phyloP scores from a whole-genome alignment of 2,888 invertebrate genomes.

The Autographa gamma region DNA sequence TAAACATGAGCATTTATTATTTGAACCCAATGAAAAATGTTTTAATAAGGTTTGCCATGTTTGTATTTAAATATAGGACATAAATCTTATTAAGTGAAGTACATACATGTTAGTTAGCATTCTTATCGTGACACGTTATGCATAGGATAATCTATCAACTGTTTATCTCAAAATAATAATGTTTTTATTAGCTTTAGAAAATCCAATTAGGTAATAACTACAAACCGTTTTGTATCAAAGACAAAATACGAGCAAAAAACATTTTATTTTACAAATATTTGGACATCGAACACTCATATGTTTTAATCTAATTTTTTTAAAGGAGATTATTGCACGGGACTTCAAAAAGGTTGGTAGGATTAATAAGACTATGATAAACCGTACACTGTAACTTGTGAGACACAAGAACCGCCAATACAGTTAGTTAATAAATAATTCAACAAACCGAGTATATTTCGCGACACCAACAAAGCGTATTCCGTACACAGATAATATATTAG shows the following conservation, averaged over 20 bases:
- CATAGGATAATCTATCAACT: constrained; percentile 18
- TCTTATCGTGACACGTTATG: constrained; percentile 20
- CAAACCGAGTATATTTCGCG: constrained; percentile 39
- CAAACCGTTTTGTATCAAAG: background rate
- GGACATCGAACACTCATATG: no score
- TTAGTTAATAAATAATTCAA: constrained; percentile 45
- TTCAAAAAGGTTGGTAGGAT: no score
- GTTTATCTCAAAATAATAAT: constrained; percentile 29
- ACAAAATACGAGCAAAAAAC: no score
- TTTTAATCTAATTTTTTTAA: no score
- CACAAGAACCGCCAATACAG: background rate
- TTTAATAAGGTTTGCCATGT: constrained; percentile 25
- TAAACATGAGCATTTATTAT: background rate
- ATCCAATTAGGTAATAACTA: background rate
- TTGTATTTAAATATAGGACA: constrained; percentile 28
- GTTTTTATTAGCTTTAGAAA: constrained; percentile 7
- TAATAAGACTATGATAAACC: no score
- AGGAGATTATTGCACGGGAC: no score
- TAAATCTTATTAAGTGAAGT: constrained; percentile 34
- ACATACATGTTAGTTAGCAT: constrained; percentile 24
- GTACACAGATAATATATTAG: constrained; percentile 44
- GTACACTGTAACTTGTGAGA: background rate
- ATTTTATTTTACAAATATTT: no score
- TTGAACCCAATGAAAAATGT: constrained; percentile 23
- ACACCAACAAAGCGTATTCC: constrained; percentile 25